Base-by-base conservation (phyloP, 1,140 invertebrate genomes). In the Dryas iulia region DNA sequence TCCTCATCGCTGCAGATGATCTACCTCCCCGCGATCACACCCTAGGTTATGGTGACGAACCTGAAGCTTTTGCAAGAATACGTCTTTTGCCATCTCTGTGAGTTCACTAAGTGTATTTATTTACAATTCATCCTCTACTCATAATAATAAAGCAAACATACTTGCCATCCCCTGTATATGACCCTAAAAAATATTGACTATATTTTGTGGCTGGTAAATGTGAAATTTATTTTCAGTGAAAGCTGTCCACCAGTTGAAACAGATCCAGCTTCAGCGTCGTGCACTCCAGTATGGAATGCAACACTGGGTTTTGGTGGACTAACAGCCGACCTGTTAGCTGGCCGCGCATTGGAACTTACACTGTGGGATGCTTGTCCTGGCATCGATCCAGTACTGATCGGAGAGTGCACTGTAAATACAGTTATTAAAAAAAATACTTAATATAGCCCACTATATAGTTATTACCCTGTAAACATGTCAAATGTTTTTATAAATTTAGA, bases 201-300 rank as follows among this genome's bases (percentile, higher is more conserved):
- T 3, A 14, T 14, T 35, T 21, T 47, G n/a, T n/a, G n/a, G n/a
- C n/a, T n/a, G n/a, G n/a, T n/a, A 47, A 47, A 21, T 47, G 7
- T 21, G 2, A 23, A 35, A 12, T n/a, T 56, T 66, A 68, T 39
- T 76, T 84, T 2, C 77, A 97, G 96, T 53, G 94, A 94, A 52
- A 95, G 95, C 77, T 94, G 95, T 67, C 94, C 93, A 62, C 94
- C 95, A 12, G 92, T 96, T 59, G 96, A 96, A 81, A 97, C 96
- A 0, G 96, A 96, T 77, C 95, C 97, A 3, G 95, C 96, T 1
- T 96, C 96, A 64, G 95, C 96, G 8, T 96, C 96, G 1, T 96
- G 96, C 78, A 97, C 96, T 84, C 97, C 97, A 6, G 96, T 97
- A 54, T 98, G 97, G 97, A 97, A 98, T 80, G 96, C 97, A 12